Evolutionary conservation across 2,113 vertebrate genomes (phyloP).

Genomic region (Gnathonemus longibarbis): DNA sequence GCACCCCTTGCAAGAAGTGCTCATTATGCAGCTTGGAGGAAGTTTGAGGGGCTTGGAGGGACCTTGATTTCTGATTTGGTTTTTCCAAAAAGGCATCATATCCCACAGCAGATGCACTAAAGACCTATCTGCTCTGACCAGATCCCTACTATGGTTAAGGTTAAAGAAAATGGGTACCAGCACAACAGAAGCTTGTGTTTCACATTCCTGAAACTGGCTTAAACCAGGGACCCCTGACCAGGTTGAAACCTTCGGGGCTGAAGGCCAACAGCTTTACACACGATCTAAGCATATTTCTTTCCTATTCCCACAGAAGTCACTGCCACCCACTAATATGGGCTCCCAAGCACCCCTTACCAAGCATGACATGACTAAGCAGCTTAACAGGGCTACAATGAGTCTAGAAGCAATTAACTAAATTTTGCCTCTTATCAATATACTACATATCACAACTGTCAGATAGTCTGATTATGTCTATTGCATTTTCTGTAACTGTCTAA

Average conservation of each 20-base stretch:
- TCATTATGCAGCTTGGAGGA: background rate
- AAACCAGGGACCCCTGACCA: constrained; percentile 47
- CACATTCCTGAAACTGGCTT: constrained; percentile 36
- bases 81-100: background rate
- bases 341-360: background rate
- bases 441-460: background rate
- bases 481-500: background rate
- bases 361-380: constrained; percentile 23
- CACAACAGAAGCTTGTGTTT: constrained; percentile 31
- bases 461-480: background rate
- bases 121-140: constrained; percentile 37
- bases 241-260: constrained; percentile 42
- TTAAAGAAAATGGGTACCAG: constrained; percentile 38
- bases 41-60: constrained; percentile 2
- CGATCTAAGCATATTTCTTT: constrained; percentile 46
- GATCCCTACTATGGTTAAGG: constrained; percentile 40
- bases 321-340: constrained; percentile 33
- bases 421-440: constrained; percentile 2
- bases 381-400: constrained; percentile 25
- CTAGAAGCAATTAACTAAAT: constrained; percentile 30
- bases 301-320: constrained; percentile 42
- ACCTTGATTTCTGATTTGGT: background rate
- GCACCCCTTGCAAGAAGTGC: background rate
- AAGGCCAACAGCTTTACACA: constrained; percentile 40
- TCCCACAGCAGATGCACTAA: constrained; percentile 31